phyloP scores from a whole-genome alignment of 1,140 invertebrate genomes.

The Hirudo medicinalis region DNA sequence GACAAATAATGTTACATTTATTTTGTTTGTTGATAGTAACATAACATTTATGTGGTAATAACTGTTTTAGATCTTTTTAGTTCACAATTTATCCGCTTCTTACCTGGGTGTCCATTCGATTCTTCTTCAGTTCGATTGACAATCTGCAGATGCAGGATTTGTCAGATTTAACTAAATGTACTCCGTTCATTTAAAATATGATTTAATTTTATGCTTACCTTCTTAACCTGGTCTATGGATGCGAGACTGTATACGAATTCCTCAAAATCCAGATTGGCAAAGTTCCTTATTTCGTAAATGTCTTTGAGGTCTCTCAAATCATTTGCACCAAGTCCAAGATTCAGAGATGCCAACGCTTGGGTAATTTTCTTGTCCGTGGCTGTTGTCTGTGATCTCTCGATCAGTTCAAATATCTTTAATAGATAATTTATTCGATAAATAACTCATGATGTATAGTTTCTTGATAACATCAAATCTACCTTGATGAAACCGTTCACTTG shows the following conservation, averaged over 20 bases:
- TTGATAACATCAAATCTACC: background rate
- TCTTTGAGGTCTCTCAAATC: constrained; percentile 3
- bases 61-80: background rate
- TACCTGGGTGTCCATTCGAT: background rate
- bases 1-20: background rate
- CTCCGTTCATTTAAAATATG: background rate
- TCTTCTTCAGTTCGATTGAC: background rate
- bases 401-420: background rate
- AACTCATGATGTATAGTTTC: background rate
- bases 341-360: background rate
- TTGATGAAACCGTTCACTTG: background rate
- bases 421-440: background rate
- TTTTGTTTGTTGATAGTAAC: background rate
- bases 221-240: background rate
- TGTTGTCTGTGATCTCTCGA: background rate
- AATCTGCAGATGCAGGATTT: background rate
- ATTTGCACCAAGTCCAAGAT: background rate
- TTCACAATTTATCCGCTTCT: background rate
- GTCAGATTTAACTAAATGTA: background rate
- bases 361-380: background rate
- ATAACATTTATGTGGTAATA: background rate
- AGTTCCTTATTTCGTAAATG: background rate
- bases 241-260: background rate
- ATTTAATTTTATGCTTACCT: background rate
- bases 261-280: background rate